phyloP scores from a whole-genome alignment of 2,888 invertebrate genomes.

The Cephalotes varians region DNA sequence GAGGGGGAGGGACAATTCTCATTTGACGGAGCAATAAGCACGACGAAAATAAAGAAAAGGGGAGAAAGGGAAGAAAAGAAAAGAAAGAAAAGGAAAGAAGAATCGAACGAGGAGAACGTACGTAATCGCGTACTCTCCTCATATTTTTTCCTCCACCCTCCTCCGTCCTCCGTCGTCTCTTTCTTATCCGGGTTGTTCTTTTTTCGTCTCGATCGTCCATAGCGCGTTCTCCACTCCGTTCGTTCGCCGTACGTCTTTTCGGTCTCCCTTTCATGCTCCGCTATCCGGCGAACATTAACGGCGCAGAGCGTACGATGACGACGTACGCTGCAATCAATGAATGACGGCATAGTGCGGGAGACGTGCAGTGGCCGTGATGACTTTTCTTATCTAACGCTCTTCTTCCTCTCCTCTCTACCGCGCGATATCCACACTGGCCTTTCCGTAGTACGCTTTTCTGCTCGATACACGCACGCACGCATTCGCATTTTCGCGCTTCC shows the following conservation, averaged over 20 bases:
- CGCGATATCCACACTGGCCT: background rate
- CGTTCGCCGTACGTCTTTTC: slow-evolving; percentile 18
- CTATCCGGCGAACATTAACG: slow-evolving; percentile 70
- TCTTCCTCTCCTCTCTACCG: slow-evolving; percentile 55
- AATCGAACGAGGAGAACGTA: slow-evolving; percentile 4
- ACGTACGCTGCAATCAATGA: slow-evolving; percentile 82
- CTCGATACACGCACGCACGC: slow-evolving; percentile 11
- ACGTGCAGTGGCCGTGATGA: slow-evolving; percentile 81
- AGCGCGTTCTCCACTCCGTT: slow-evolving; percentile 24
- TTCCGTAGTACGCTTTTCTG: slow-evolving; percentile 33
- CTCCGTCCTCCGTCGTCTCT: slow-evolving; percentile 42
- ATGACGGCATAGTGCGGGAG: slow-evolving; percentile 75
- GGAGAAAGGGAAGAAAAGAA: no score
- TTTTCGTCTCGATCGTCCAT: slow-evolving; percentile 59
- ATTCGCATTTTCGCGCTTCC: slow-evolving; percentile 40
- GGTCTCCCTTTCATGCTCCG: slow-evolving; percentile 48
- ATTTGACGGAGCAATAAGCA: slow-evolving; percentile 21
- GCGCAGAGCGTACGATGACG: slow-evolving; percentile 72
- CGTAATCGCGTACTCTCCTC: slow-evolving; percentile 47
- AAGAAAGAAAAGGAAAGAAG: background rate
- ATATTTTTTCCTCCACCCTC: slow-evolving; percentile 57
- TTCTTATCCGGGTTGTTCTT: slow-evolving; percentile 4
- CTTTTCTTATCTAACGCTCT: slow-evolving; percentile 76
- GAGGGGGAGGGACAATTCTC: no score
- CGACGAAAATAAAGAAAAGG: background rate